Percentiles rank a stretch among this genome's conserved stretches.
Evolutionary conservation across 2,113 vertebrate species (phyloP).

Genomic region (Geococcyx californianus): DNA sequence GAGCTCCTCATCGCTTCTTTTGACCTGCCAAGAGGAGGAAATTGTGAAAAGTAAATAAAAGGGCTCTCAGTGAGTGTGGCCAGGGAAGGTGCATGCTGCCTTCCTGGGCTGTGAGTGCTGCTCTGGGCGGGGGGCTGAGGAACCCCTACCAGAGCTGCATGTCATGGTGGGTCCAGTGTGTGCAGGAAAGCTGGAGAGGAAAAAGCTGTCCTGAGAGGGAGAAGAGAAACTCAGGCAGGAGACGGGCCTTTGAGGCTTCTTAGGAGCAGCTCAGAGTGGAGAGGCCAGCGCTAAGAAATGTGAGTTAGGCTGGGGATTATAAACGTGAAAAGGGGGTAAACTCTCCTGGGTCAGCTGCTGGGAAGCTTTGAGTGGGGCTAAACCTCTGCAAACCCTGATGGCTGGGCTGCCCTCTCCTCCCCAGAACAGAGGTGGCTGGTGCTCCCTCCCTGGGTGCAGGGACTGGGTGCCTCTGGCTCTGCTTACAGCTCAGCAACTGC

Average conservation of each 20-base stretch:
- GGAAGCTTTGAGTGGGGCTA: background rate
- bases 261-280: background rate
- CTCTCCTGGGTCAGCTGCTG: background rate
- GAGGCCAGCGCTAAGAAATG: background rate
- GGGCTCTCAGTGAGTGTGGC: accelerated
- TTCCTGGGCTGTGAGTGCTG: accelerated
- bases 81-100: background rate
- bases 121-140: background rate
- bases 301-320: conserved; percentile 16
- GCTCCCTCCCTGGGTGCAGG: background rate
- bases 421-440: background rate
- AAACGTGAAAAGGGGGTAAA: background rate
- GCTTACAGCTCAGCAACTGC: background rate
- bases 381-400: background rate
- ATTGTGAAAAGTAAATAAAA: conserved; percentile 29
- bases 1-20: background rate
- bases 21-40: background rate
- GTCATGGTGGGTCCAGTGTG: accelerated
- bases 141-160: background rate
- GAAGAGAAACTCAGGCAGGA: background rate
- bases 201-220: background rate
- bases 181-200: background rate
- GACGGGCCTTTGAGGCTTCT: background rate
- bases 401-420: background rate
- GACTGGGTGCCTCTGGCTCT: background rate